Evolutionary conservation across 2,888 invertebrate species (phyloP).

Genomic region (Cloeon dipterum): DNA sequence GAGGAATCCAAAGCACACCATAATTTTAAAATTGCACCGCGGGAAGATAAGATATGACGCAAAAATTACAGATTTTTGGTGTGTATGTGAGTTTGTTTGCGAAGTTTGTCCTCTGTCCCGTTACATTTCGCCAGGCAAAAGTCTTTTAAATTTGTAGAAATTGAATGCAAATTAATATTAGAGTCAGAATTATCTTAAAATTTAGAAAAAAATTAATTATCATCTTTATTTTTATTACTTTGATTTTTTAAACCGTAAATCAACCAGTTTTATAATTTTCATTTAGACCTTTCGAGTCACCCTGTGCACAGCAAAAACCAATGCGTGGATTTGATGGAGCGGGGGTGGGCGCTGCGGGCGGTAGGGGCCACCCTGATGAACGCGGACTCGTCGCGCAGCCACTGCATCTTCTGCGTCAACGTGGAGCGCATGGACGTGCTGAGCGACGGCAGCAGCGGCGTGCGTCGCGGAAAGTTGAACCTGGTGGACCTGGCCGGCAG

Average conservation of each 20-base stretch:
- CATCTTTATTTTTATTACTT: background rate
- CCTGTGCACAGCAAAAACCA: constrained; percentile 56
- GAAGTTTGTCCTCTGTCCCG: too few species aligned
- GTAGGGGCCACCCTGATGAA: constrained; percentile 79
- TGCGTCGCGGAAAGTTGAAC: constrained; percentile 52
- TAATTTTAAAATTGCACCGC: too few species aligned
- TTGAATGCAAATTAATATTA: too few species aligned
- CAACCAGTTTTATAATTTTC: too few species aligned
- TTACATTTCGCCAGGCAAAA: too few species aligned
- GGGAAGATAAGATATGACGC: too few species aligned
- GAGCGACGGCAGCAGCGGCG: constrained; percentile 15
- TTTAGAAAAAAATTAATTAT: too few species aligned
- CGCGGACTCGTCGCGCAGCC: constrained; percentile 61
- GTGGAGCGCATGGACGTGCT: constrained; percentile 43
- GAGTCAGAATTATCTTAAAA: too few species aligned
- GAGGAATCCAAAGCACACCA: too few species aligned
- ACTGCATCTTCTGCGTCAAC: constrained; percentile 68
- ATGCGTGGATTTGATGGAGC: constrained; percentile 47
- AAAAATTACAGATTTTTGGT: too few species aligned
- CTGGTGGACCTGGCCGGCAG: constrained; percentile 77
- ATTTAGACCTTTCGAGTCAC: constrained; percentile 38
- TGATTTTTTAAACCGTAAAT: background rate
- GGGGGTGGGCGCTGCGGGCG: constrained; percentile 57
- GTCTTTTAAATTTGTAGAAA: too few species aligned
- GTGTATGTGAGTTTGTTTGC: too few species aligned